Percentiles rank a stretch among this genome's conserved stretches.
Evolutionary conservation across 2,888 invertebrate species (phyloP).

Genomic region (Drosophila rubida): DNA sequence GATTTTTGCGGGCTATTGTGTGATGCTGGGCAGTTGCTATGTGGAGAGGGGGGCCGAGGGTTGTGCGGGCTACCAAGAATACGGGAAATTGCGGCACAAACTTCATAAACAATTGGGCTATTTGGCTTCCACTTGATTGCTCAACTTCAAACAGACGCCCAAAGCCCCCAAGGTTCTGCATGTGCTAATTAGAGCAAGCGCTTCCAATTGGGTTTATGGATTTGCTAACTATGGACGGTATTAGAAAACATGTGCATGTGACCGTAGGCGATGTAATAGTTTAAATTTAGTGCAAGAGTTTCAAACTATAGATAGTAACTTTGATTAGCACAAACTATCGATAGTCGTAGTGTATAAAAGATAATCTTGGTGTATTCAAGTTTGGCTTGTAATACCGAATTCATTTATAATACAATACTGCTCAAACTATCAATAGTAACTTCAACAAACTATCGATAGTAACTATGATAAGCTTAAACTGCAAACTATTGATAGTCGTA

Average conservation of each 20-base stretch:
- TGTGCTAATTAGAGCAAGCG: constrained; percentile 13
- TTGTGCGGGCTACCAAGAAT: constrained; percentile 1
- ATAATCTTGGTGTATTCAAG: too few species aligned
- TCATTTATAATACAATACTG: too few species aligned
- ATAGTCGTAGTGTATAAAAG: too few species aligned
- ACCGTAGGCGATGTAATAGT: too few species aligned
- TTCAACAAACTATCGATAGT: too few species aligned
- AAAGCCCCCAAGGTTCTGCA: constrained; percentile 6
- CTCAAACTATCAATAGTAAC: too few species aligned
- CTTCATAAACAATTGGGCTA: constrained; percentile 57
- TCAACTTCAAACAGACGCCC: constrained; percentile 23
- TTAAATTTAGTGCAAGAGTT: too few species aligned
- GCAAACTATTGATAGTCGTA: too few species aligned
- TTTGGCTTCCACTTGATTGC: constrained; percentile 32
- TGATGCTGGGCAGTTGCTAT: constrained; percentile 25
- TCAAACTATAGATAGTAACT: not conserved
- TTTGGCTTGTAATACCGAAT: too few species aligned
- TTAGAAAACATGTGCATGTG: not conserved
- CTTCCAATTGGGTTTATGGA: not conserved
- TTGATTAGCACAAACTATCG: not conserved
- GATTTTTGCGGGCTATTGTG: constrained; percentile 9
- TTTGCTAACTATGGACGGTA: not conserved
- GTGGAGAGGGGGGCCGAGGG: not conserved
- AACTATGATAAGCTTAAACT: too few species aligned
- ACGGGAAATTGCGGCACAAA: constrained; percentile 25